A percentile compares a stretch with the other conserved stretches of the same genome.
Conservation (phyloP, 1,140 invertebrate genomes). For the Diprion similis region DNA sequence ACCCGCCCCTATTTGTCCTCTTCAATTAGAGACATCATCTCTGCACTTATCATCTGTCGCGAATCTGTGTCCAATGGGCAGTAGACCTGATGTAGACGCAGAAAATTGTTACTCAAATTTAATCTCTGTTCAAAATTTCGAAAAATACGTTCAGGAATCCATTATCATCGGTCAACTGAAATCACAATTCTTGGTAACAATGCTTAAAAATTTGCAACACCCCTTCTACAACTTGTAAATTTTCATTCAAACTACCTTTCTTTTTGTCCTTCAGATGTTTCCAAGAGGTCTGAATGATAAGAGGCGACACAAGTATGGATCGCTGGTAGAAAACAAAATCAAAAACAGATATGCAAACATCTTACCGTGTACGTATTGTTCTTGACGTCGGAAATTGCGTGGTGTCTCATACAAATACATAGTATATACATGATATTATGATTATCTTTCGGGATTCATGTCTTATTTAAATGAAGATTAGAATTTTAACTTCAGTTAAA, state of each 20-base stretch:
- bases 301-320: constrained; percentile 40
- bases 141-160: constrained; percentile 39
- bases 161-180: constrained; percentile 33
- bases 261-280: constrained; percentile 35
- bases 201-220: not conserved
- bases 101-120: constrained; percentile 13
- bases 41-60: no score
- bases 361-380: constrained; percentile 67
- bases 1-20: not conserved
- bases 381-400: not conserved
- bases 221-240: not conserved
- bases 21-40: not conserved
- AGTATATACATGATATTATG: no score
- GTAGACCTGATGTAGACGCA: no score
- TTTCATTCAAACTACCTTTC: constrained; percentile 9
- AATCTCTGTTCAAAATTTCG: constrained; percentile 39
- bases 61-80: no score
- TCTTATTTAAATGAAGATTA: no score
- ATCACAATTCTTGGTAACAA: constrained; percentile 38
- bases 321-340: constrained; percentile 66
- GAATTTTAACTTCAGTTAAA: no score
- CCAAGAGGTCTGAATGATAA: constrained; percentile 41
- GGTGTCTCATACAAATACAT: no score
- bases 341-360: constrained; percentile 81
- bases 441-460: not conserved